phyloP scores from a whole-genome alignment of 2,888 invertebrate species.

The Ceraclea dissimilis region DNA sequence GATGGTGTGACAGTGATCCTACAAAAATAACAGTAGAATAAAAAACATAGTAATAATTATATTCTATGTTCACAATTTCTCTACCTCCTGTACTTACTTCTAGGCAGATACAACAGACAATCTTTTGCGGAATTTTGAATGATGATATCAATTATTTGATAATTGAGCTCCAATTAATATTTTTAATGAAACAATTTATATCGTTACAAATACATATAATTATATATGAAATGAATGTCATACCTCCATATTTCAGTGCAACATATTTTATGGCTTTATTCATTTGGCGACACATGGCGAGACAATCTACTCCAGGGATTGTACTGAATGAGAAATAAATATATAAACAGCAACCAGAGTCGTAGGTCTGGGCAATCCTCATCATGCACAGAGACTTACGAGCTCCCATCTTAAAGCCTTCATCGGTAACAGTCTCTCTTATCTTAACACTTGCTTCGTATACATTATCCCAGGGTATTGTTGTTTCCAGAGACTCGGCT shows the following conservation, averaged over 20 bases:
- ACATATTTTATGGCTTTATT: constrained; percentile 85
- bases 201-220: too few relatives aligned
- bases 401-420: constrained; percentile 55
- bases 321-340: constrained; percentile 85
- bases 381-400: constrained; percentile 64
- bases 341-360: constrained; percentile 93
- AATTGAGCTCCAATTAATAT: too few relatives aligned
- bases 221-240: too few relatives aligned
- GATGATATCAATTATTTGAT: too few relatives aligned
- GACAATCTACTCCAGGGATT: constrained; percentile 55
- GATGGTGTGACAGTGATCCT: constrained; percentile 92
- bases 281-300: constrained; percentile 74
- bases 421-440: constrained; percentile 64
- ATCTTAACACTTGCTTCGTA: constrained; percentile 78
- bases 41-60: not conserved
- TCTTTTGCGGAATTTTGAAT: too few relatives aligned
- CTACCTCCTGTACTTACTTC: too few relatives aligned
- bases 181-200: too few relatives aligned
- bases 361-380: constrained; percentile 93
- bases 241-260: constrained; percentile 78
- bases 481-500: constrained; percentile 97
- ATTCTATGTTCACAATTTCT: not conserved
- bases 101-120: too few relatives aligned
- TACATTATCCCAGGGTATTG: constrained; percentile 92
- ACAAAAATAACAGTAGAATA: constrained; percentile 19